Percentiles rank a stretch among this genome's conserved stretches.
Evolutionary conservation across 1,140 invertebrate species (phyloP).

Genomic region (Drosophila biarmipes): DNA sequence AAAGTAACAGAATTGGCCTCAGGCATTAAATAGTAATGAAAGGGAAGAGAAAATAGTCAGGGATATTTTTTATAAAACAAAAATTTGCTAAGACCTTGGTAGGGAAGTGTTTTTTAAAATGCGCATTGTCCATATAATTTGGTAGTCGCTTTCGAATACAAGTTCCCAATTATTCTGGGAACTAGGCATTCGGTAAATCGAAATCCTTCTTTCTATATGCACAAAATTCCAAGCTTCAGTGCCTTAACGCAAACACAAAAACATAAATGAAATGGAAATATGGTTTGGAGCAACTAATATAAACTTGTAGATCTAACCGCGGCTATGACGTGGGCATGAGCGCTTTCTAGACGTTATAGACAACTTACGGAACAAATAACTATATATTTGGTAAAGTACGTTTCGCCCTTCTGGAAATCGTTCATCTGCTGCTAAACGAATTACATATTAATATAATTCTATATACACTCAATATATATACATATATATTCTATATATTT

Average conservation of each 20-base stretch:
- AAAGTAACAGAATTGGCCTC: constrained; percentile 63
- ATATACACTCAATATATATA: constrained; percentile 76
- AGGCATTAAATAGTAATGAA: constrained; percentile 58
- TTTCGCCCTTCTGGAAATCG: constrained; percentile 35
- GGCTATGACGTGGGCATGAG: constrained; percentile 32
- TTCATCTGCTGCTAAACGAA: constrained; percentile 56
- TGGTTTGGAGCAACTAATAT: constrained; percentile 32
- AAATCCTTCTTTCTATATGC: constrained; percentile 67
- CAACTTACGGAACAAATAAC: constrained; percentile 6
- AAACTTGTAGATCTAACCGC: constrained; percentile 33
- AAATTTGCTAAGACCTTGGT: constrained; percentile 57
- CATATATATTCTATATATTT: constrained; percentile 70
- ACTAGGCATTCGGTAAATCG: constrained; percentile 11
- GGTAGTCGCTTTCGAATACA: constrained; percentile 45
- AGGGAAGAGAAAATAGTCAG: constrained; percentile 65
- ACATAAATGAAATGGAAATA: constrained; percentile 15
- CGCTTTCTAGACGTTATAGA: constrained; percentile 8
- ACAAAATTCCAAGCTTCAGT: constrained; percentile 83
- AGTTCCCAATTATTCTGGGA: constrained; percentile 4
- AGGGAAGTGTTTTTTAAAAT: constrained; percentile 34
- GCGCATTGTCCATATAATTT: constrained; percentile 57
- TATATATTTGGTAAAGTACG: constrained; percentile 21
- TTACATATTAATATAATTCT: constrained; percentile 70
- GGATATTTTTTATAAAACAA: constrained; percentile 77
- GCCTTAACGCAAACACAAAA: constrained; percentile 72